phyloP scores from a whole-genome alignment of 2,113 vertebrate species.

The Excalfactoria chinensis region DNA sequence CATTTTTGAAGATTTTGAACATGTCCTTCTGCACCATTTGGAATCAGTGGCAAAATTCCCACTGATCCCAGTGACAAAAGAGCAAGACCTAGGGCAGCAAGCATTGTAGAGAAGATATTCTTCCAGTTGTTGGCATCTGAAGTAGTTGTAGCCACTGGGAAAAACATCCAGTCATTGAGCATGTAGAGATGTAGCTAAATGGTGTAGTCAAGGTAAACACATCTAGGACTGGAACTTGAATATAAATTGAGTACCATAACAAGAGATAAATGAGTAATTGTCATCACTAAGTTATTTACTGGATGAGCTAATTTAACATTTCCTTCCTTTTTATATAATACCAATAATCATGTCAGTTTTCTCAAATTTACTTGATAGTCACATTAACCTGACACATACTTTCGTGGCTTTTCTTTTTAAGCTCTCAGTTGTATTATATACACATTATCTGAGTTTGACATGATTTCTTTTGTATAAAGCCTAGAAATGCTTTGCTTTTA shows the following conservation, averaged over 20 bases:
- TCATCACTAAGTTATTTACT: neutral
- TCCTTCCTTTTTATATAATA: neutral
- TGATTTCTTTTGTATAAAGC: neutral
- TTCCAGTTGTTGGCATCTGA: neutral
- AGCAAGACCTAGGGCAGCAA: neutral
- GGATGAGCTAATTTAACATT: neutral
- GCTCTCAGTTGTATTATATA: neutral
- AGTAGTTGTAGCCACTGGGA: neutral
- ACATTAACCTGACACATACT: neutral
- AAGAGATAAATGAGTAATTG: neutral
- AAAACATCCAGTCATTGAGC: neutral
- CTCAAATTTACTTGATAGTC: slow-evolving; percentile 6
- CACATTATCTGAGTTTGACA: neutral
- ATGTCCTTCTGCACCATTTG: neutral
- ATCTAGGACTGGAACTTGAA: neutral
- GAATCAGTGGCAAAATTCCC: neutral
- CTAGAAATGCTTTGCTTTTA: neutral
- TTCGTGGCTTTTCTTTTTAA: neutral
- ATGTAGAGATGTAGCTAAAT: neutral
- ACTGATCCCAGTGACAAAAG: accelerated
- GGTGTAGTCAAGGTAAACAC: neutral
- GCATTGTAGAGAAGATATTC: neutral
- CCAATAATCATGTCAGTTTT: neutral
- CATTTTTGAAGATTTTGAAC: neutral
- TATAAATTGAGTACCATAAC: neutral